These are phyloP conservation scores for Coilia nasus DNA, from an alignment of 2,797 vertebrate genomes.

Conservation along the genomic window DNA sequence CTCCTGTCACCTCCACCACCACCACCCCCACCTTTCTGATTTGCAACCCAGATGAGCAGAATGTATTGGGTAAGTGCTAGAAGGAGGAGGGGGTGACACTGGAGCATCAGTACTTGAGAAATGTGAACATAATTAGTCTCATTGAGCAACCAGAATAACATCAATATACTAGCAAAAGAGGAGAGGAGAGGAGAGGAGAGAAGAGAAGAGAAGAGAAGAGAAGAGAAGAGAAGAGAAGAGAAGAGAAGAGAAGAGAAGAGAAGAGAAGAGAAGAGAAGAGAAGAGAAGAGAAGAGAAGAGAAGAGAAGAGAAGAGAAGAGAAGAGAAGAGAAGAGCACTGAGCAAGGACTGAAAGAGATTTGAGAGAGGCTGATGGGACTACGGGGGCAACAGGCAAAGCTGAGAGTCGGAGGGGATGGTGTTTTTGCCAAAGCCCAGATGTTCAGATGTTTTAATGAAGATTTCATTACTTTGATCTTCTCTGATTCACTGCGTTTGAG, in stretches of 20 bases:
- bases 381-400: not conserved
- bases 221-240: not conserved
- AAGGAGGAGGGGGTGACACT: constrained; percentile 23
- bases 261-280: not conserved
- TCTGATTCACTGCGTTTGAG: not conserved
- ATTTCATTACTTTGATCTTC: constrained; percentile 62
- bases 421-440: constrained; percentile 52
- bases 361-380: not conserved
- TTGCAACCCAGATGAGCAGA: constrained; percentile 69
- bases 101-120: constrained; percentile 63
- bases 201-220: not conserved
- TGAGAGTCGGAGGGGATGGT: not conserved
- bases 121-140: constrained; percentile 71
- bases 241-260: not conserved
- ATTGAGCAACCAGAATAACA: constrained; percentile 66
- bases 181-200: not conserved
- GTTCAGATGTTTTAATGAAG: constrained; percentile 55
- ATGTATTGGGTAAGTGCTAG: constrained; percentile 62
- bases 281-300: not conserved
- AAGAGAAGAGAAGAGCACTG: too few relatives aligned
- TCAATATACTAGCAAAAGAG: constrained; percentile 43
- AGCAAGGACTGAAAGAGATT: not conserved
- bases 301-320: not conserved
- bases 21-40: constrained; percentile 46
- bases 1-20: constrained; percentile 45